A percentile compares a stretch with the other conserved stretches of the same genome.
phyloP scores from a whole-genome alignment of 2,113 vertebrate species.

The Clarias macrocephalus region DNA sequence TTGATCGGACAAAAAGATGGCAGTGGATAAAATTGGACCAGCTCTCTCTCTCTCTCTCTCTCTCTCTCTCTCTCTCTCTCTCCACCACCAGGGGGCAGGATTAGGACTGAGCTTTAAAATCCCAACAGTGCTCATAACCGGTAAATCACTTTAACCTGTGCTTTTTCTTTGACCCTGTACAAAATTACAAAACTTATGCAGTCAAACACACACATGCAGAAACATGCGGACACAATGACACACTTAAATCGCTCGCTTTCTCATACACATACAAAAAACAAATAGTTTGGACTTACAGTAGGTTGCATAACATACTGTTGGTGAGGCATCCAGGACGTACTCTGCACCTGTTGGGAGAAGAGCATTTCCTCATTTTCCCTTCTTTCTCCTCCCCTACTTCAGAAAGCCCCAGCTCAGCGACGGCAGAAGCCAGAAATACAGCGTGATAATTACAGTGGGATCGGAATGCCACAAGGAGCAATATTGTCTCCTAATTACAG shows the following conservation, averaged over 20 bases:
- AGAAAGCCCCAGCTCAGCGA: slow-evolving; percentile 45
- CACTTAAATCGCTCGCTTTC: background rate
- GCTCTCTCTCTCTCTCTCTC: background rate
- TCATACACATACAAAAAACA: slow-evolving; percentile 32
- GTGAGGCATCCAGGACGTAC: slow-evolving; percentile 99
- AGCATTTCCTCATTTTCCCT: slow-evolving; percentile 51
- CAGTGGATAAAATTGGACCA: background rate
- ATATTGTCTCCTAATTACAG: slow-evolving; percentile 72
- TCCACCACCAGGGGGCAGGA: slow-evolving; percentile 45
- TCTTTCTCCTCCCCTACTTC: slow-evolving; percentile 28
- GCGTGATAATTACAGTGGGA: slow-evolving; percentile 57
- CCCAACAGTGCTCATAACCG: background rate
- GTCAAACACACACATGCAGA: background rate
- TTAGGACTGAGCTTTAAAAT: background rate
- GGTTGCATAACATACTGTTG: slow-evolving; percentile 99
- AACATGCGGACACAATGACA: slow-evolving; percentile 13
- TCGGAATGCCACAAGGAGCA: slow-evolving; percentile 65
- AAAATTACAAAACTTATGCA: background rate
- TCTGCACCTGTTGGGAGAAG: slow-evolving; percentile 87
- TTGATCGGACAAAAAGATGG: too few relatives aligned
- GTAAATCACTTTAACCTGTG: slow-evolving; percentile 26
- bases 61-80: slow-evolving; percentile 4
- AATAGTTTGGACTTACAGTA: slow-evolving; percentile 86
- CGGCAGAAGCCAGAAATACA: slow-evolving; percentile 52
- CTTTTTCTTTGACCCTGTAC: slow-evolving; percentile 17